These are phyloP conservation scores for Hirtodrosophila confusa DNA, from an alignment of 2,888 invertebrate species.

Conservation along the genomic window DNA sequence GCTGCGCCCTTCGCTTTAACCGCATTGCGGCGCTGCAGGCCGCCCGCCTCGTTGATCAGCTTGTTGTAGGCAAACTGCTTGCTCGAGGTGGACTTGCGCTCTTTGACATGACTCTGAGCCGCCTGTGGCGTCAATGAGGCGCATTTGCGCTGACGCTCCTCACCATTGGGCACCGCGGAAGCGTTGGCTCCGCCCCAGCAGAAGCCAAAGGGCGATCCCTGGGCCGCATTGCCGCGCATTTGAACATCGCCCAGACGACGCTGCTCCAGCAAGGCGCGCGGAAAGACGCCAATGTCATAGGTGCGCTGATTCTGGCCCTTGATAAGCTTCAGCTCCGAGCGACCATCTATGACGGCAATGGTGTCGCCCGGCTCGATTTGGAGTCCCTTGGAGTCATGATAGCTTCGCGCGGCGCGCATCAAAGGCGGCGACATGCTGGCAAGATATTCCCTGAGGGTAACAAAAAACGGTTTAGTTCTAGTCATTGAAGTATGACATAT, in stretches of 20 bases:
- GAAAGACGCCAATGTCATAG: conserved; percentile 94
- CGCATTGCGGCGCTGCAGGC: conserved; percentile 69
- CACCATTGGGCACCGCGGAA: conserved; percentile 84
- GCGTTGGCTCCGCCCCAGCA: conserved; percentile 90
- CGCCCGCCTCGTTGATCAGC: conserved; percentile 88
- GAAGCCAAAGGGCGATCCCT: conserved; percentile 89
- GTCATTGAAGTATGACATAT: too few species aligned
- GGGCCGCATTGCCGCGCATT: conserved; percentile 86
- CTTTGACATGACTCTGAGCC: conserved; percentile 76
- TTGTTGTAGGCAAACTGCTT: conserved; percentile 94
- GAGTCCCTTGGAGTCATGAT: conserved; percentile 90
- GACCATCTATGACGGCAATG: conserved; percentile 94
- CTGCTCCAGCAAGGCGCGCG: conserved; percentile 88
- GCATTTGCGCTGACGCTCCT: conserved; percentile 84
- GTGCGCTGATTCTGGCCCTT: conserved; percentile 97
- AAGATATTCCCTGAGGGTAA: conserved; percentile 86
- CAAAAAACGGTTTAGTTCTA: conserved; percentile 1
- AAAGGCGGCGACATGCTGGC: conserved; percentile 88
- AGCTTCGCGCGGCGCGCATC: conserved; percentile 88
- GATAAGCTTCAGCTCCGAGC: conserved; percentile 96
- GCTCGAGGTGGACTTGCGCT: conserved; percentile 83
- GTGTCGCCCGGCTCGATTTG: conserved; percentile 92
- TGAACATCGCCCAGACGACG: conserved; percentile 90
- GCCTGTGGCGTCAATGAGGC: conserved; percentile 59
- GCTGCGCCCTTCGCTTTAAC: conserved; percentile 46